Evolutionary conservation across 2,113 vertebrate species (phyloP), one percentile per base, ranked within the genome.

Genomic region (Siniperca knerii): DNA sequence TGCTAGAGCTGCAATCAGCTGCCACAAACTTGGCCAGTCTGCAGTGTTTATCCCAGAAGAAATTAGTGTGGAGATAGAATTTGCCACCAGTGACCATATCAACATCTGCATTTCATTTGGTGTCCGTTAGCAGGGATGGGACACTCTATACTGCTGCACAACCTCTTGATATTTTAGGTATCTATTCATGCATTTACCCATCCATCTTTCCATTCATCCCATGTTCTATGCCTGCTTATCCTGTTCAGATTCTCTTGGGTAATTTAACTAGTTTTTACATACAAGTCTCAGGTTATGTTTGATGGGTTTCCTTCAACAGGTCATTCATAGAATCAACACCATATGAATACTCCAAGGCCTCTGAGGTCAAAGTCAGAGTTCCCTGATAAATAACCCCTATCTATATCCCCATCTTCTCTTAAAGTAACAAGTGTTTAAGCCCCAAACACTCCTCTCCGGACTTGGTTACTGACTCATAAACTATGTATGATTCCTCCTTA

Each of bases 391-490:
- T 18, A 75, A 74, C 58, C 33, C 2, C 29, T 35, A 50, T 83
- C 77, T 58, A 21, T 54, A 46, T 33, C 37, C 48, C 57, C 44
- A 40, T 85, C 77, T 77, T 29, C 50, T 87, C 40, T 62, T 40
- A 12, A 44, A 42, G 69, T 65, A 83, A 89, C 83, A 86, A 77
- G 60, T 68, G 77, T 84, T 76, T 61, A n/a, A 81, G 57, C 6
- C 29, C 37, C 11, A 20, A 77, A 62, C 42, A 33, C 73, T 86
- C 13, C 74, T 12, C 54, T 74, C 55, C 58, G 15, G 76, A 50
- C 71, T 58, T 6, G 18, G 55, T 77, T 85, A 84, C 77, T 57
- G 65, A 69, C 87, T 87, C 68, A 84, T 93, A 87, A 91, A 93
- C 78, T 75, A 82, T 88, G 85, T 77, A 87, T 79, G 83, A 65